A percentile compares a stretch with the other conserved stretches of the same genome.
phyloP scores from a whole-genome alignment of 1,140 invertebrate species.

The Euwallacea similis region DNA sequence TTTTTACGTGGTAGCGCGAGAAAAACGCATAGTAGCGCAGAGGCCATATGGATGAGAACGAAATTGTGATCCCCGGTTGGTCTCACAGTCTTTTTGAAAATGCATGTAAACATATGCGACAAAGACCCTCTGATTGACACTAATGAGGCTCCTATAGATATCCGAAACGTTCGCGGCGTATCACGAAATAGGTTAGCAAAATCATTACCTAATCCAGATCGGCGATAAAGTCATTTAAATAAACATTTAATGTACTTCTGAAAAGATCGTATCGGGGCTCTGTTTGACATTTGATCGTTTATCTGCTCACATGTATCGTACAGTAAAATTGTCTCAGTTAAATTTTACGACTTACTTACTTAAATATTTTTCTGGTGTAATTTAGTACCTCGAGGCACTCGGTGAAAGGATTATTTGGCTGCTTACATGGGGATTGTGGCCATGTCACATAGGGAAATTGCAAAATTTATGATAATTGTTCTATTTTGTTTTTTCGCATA shows the following conservation, averaged over 20 bases:
- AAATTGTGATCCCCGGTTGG: too few relatives aligned
- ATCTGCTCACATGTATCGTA: conserved; percentile 32
- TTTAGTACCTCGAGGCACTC: conserved; percentile 2
- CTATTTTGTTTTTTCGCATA: too few relatives aligned
- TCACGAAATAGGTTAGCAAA: conserved; percentile 32
- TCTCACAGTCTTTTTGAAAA: too few relatives aligned
- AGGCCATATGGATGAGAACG: too few relatives aligned
- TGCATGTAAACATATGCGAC: too few relatives aligned
- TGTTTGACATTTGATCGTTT: conserved; percentile 37
- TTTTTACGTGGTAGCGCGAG: not conserved
- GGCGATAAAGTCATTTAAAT: conserved; percentile 35
- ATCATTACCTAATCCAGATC: conserved; percentile 34
- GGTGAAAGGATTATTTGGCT: conserved; percentile 6
- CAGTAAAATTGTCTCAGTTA: conserved; percentile 2
- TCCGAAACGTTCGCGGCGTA: not conserved
- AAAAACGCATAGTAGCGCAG: too few relatives aligned
- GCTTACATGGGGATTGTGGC: not conserved
- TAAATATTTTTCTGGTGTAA: conserved; percentile 21
- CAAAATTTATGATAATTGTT: too few relatives aligned
- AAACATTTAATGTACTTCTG: conserved; percentile 36
- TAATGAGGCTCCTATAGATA: conserved; percentile 9
- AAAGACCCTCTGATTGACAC: conserved; percentile 9
- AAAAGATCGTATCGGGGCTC: conserved; percentile 31
- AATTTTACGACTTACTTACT: conserved; percentile 27
- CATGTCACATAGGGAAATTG: too few relatives aligned